Percentiles rank a stretch among this genome's conserved stretches.
phyloP scores from a whole-genome alignment of 2,888 invertebrate genomes.

The Chaetogeoica ovagalla region DNA sequence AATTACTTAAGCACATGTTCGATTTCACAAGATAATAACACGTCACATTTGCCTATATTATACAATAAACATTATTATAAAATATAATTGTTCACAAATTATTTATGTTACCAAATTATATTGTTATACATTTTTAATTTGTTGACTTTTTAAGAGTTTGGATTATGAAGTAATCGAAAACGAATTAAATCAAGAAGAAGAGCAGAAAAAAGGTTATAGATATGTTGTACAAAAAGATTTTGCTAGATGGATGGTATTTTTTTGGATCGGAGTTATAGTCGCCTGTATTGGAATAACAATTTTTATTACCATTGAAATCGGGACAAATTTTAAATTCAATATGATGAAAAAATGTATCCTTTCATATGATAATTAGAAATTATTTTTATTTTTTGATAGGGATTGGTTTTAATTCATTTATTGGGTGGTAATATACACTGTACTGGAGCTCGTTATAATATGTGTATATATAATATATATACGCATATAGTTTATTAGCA shows the following conservation, averaged over 20 bases:
- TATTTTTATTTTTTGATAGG: neutral
- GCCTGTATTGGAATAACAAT: slow-evolving; percentile 88
- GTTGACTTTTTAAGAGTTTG: slow-evolving; percentile 73
- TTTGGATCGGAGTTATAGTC: slow-evolving; percentile 85
- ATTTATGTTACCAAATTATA: neutral
- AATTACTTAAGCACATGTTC: no score
- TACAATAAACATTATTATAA: no score
- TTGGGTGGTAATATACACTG: no score
- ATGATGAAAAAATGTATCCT: slow-evolving; percentile 79
- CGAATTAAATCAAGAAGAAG: slow-evolving; percentile 80
- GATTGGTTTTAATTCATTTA: no score
- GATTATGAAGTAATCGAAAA: slow-evolving; percentile 95
- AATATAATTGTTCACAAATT: no score
- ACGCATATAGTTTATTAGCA: no score
- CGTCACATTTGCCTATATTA: no score
- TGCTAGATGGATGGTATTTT: slow-evolving; percentile 89
- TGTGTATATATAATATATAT: no score
- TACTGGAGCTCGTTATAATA: no score
- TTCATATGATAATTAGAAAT: slow-evolving; percentile 58
- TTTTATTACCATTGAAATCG: slow-evolving; percentile 84
- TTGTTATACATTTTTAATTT: slow-evolving; percentile 19
- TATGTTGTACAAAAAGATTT: slow-evolving; percentile 77
- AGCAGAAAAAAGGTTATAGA: slow-evolving; percentile 73
- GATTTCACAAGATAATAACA: no score
- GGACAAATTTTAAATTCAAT: slow-evolving; percentile 80